Evolutionary conservation across 2,888 invertebrate genomes (phyloP), one percentile per base, ranked within the genome.

Genomic region (Macropis europaea): DNA sequence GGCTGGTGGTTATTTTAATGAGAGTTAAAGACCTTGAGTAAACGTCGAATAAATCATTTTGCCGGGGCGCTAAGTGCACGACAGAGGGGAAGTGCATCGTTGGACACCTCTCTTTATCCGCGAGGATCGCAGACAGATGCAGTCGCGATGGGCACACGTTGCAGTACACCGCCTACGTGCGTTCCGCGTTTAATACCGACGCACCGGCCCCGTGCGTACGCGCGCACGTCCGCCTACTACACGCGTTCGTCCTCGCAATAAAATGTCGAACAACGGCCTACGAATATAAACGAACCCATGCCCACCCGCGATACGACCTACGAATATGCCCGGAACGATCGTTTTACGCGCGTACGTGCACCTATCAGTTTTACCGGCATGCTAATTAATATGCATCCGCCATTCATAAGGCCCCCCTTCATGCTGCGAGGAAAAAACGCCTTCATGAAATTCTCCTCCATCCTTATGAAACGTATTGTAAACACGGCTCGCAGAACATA

Each of bases 41-140:
- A 88, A 87, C 84, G 87, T 87, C 88, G 84, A 87, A 89, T 89
- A 89, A 89, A 89, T 89, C 88, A 89, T 89, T 84, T 84, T 54
- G 69, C 64, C 71, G 40, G 73, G 73, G 78, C 72, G 80, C 80
- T 77, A 80, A 80, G 80, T 80, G 78, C 77, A 73, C 53, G 59
- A 76, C 70, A 62, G 53, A 50, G 57, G 69, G 48, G 53, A 62
- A 72, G 54, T 24, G 76, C 68, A 40, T 67, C 70, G 53, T 70
- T 45, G 71, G 69, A 48, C 71, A 66, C 64, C 56, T 73, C 79
- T 73, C 73, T 76, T 72, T 73, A 73, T 70, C 68, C 32, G 57
- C 43, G 54, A 9, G 66, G 43, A 53, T 74, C 67, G 75, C 63
- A 40, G 54, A 69, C 71, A 69, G 42, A 28, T 56, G 26, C 68